Percentiles rank a stretch among this genome's conserved stretches.
Evolutionary conservation across 2,888 invertebrate genomes (phyloP).

Genomic region (Synergus gifuensis): DNA sequence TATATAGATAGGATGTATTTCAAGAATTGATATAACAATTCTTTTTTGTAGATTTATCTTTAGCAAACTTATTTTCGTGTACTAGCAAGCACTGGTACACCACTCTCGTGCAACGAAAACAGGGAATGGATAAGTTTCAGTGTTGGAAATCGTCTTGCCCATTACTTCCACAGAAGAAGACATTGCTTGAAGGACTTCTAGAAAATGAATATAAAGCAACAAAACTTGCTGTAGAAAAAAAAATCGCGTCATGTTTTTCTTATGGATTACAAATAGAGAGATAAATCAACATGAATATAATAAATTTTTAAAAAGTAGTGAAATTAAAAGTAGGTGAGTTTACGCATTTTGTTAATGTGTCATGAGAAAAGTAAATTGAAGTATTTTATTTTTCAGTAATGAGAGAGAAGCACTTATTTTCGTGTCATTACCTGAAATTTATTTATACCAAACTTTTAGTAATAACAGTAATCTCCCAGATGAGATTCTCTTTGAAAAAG

Average conservation of each 20-base stretch:
- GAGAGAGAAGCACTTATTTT: neutral
- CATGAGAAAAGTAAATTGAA: neutral
- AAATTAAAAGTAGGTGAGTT: neutral
- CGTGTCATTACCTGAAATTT: neutral
- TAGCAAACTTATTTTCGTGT: neutral
- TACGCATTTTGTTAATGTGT: neutral
- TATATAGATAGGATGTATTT: neutral
- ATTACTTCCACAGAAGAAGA: neutral
- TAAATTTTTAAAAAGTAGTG: neutral
- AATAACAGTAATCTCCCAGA: neutral
- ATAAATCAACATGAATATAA: neutral
- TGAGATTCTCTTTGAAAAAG: neutral
- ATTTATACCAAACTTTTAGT: neutral
- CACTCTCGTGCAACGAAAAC: neutral
- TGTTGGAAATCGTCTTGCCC: neutral
- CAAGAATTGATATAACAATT: neutral
- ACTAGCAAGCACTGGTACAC: neutral
- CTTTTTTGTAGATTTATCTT: neutral
- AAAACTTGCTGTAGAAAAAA: neutral
- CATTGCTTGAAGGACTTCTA: neutral
- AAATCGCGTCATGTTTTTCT: neutral
- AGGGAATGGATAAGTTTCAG: neutral
- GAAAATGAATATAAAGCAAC: neutral
- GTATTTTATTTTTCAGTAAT: slow-evolving; percentile 1
- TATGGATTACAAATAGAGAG: neutral